phyloP scores from a whole-genome alignment of 2,797 vertebrate species.

The Gymnoscopelus microlampas region DNA sequence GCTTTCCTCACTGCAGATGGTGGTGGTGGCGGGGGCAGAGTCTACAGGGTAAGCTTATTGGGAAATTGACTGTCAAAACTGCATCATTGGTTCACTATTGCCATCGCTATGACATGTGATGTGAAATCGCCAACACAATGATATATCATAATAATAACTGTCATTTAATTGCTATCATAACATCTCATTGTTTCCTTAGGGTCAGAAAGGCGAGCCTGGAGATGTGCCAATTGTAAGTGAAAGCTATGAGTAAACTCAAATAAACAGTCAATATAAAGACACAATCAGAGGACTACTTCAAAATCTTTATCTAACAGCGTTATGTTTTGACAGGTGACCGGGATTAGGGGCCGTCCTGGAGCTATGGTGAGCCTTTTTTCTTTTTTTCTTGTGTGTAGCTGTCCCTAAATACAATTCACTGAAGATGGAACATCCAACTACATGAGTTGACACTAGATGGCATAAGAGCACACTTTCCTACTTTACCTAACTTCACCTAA shows the following conservation, averaged over 20 bases:
- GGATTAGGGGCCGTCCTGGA: slow-evolving; percentile 91
- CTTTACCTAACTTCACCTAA: slow-evolving; percentile 42
- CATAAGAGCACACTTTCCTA: slow-evolving; percentile 62
- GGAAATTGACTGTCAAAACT: not conserved
- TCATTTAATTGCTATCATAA: slow-evolving; percentile 9
- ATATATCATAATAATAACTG: not conserved
- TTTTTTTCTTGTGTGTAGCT: not conserved
- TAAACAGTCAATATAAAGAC: not conserved
- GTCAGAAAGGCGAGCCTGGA: slow-evolving; percentile 97
- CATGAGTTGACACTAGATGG: slow-evolving; percentile 74
- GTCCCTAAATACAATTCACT: not conserved
- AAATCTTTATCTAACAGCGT: not conserved
- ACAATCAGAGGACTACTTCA: not conserved
- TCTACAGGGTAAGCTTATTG: slow-evolving; percentile 86
- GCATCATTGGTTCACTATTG: not conserved
- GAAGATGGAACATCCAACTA: slow-evolving; percentile 11
- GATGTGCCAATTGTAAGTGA: slow-evolving; percentile 91
- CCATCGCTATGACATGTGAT: not conserved
- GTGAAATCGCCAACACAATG: not conserved
- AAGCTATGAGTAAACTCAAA: slow-evolving; percentile 2
- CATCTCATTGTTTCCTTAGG: slow-evolving; percentile 74
- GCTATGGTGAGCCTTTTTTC: slow-evolving; percentile 84
- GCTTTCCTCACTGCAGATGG: slow-evolving; percentile 60
- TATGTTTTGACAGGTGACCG: slow-evolving; percentile 83
- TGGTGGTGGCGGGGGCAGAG: slow-evolving; percentile 67